Conservation (phyloP, 2,113 vertebrate genomes). For the Zosterops borbonicus region DNA sequence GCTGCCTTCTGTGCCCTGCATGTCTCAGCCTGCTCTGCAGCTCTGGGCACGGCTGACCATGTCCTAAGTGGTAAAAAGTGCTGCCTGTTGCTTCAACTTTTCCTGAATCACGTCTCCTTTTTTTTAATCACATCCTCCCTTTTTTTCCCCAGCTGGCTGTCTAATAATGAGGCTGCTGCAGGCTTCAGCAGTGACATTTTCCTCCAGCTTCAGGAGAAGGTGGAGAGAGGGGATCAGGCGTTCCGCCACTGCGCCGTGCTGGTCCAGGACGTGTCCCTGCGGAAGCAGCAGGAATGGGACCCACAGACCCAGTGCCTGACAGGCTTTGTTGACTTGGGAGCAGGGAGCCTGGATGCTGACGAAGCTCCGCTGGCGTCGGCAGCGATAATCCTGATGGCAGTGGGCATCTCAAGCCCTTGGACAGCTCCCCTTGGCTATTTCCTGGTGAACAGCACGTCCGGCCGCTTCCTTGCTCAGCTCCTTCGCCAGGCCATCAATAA, state of each 20-base stretch:
- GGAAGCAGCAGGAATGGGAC: conserved; percentile 63
- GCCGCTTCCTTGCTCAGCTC: conserved; percentile 62
- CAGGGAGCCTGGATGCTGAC: conserved; percentile 41
- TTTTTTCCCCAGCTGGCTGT: conserved; percentile 64
- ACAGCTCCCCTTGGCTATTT: conserved; percentile 67
- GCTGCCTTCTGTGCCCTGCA: background rate
- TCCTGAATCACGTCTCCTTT: background rate
- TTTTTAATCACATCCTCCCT: background rate
- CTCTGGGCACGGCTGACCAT: background rate
- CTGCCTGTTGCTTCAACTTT: background rate
- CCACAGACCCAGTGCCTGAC: background rate
- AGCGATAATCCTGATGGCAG: conserved; percentile 56
- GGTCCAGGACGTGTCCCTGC: conserved; percentile 43
- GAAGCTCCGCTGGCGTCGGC: conserved; percentile 60
- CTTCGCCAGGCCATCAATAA: conserved; percentile 62
- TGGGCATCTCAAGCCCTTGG: conserved; percentile 53
- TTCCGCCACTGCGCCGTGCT: conserved; percentile 45
- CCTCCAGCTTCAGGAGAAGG: conserved; percentile 48
- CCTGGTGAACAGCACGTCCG: conserved; percentile 6
- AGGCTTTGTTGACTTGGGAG: conserved; percentile 63
- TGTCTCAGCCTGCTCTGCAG: background rate
- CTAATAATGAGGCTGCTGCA: conserved; percentile 9
- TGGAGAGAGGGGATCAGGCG: conserved; percentile 29
- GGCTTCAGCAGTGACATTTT: conserved; percentile 67
- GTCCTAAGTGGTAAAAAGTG: background rate